phyloP scores from a whole-genome alignment of 2,888 invertebrate species.

The Serripes groenlandicus region DNA sequence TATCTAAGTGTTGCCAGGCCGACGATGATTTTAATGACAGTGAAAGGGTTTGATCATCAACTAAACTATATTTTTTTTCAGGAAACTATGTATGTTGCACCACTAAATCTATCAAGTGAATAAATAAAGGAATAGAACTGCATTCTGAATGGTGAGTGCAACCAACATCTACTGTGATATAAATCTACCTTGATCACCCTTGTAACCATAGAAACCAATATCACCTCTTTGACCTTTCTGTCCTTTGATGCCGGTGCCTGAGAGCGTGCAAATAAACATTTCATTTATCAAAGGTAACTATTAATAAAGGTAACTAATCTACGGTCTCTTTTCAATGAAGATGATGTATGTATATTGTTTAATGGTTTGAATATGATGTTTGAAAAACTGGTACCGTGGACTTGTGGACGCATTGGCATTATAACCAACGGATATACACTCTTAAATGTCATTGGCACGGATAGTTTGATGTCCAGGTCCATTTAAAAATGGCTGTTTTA shows the following conservation, averaged over 20 bases:
- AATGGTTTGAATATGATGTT: too few species aligned
- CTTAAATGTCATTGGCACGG: too few species aligned
- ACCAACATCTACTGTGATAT: slow-evolving; percentile 1
- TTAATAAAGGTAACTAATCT: background rate
- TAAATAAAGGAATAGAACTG: background rate
- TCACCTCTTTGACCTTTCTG: slow-evolving; percentile 39
- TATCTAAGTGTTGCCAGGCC: too few species aligned
- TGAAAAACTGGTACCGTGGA: too few species aligned
- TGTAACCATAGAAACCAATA: slow-evolving; percentile 55
- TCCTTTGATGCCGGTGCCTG: slow-evolving; percentile 26
- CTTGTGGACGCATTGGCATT: too few species aligned
- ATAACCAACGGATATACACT: too few species aligned
- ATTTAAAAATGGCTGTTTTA: too few species aligned
- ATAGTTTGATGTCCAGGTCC: too few species aligned
- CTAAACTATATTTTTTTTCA: too few species aligned
- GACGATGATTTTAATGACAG: too few species aligned
- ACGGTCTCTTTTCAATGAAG: background rate
- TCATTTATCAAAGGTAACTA: background rate
- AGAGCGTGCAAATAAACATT: background rate
- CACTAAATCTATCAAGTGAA: background rate
- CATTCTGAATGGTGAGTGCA: background rate
- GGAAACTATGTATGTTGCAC: background rate
- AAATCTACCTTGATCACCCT: slow-evolving; percentile 45
- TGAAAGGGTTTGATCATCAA: too few species aligned
- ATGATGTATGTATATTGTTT: too few species aligned